These are phyloP conservation scores for Synanceia verrucosa DNA, from an alignment of 2,797 vertebrate species.

Conservation along the genomic window DNA sequence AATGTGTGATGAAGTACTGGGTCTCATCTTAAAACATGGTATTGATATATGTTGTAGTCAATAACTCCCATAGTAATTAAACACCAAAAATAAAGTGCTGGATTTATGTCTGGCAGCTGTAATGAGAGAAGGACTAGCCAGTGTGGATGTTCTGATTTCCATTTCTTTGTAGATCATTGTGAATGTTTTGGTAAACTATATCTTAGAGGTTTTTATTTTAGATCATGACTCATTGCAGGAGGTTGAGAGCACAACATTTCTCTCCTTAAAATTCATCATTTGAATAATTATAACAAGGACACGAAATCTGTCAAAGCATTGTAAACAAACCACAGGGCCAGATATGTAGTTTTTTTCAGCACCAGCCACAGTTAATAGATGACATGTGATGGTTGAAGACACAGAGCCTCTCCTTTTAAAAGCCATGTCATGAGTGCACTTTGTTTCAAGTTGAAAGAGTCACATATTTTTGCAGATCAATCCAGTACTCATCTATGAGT, in stretches of 20 bases:
- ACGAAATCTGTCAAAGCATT: conserved; percentile 16
- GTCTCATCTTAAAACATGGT: not conserved
- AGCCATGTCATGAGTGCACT: conserved; percentile 3
- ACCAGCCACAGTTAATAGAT: not conserved
- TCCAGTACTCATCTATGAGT: conserved; percentile 21
- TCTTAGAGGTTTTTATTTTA: conserved; percentile 22
- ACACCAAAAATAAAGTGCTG: not conserved
- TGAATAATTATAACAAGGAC: conserved; percentile 19
- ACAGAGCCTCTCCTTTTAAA: not conserved
- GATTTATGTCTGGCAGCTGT: not conserved
- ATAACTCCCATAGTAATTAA: not conserved
- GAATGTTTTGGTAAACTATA: conserved; percentile 1
- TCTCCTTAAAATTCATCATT: not conserved
- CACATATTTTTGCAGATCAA: conserved; percentile 4
- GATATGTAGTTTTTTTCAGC: conserved; percentile 20
- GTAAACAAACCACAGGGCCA: not conserved
- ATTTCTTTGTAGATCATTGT: conserved; percentile 24
- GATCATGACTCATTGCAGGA: conserved; percentile 26
- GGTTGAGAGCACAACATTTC: conserved; percentile 8
- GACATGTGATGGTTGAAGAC: not conserved
- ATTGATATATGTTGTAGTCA: not conserved
- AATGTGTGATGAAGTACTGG: not conserved
- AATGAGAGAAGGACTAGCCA: not conserved
- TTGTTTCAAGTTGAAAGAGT: conserved; percentile 13
- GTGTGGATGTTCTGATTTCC: conserved; percentile 3